phyloP scores from a whole-genome alignment of 2,113 vertebrate genomes.

The Tamias sibiricus region DNA sequence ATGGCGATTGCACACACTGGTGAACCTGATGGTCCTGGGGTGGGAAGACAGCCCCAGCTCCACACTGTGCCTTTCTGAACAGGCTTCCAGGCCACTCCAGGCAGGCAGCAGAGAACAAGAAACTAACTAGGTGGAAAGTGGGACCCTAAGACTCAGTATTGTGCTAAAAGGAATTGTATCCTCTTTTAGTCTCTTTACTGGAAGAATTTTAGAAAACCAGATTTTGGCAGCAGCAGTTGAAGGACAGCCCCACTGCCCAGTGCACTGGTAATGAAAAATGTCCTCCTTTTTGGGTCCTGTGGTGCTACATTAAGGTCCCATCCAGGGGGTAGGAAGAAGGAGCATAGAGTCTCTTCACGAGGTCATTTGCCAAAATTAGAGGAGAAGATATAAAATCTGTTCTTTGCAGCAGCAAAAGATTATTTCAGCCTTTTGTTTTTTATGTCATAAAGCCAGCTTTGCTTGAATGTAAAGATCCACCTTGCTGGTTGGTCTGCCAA shows the following conservation, averaged over 20 bases:
- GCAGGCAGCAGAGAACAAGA: background rate
- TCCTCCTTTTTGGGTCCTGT: background rate
- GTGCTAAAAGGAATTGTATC: background rate
- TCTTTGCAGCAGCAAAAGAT: slow-evolving; percentile 68
- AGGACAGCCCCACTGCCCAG: slow-evolving; percentile 64
- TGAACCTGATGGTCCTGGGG: background rate
- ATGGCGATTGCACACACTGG: slow-evolving; percentile 22
- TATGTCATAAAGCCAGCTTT: background rate
- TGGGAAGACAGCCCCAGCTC: background rate
- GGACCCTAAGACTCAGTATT: background rate
- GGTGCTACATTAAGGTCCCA: slow-evolving; percentile 43
- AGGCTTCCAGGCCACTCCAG: background rate
- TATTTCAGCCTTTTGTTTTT: slow-evolving; percentile 44
- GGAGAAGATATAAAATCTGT: slow-evolving; percentile 69
- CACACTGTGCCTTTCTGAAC: background rate
- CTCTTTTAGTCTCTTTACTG: background rate
- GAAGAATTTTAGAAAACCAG: slow-evolving; percentile 61
- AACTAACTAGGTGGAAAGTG: background rate
- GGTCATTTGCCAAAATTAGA: slow-evolving; percentile 34
- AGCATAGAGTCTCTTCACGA: slow-evolving; percentile 38
- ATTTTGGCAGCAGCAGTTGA: slow-evolving; percentile 73
- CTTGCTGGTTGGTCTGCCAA: slow-evolving; percentile 54
- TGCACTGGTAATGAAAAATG: background rate
- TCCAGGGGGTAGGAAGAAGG: background rate
- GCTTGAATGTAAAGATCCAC: slow-evolving; percentile 31